Evolutionary conservation across 2,888 invertebrate species (phyloP), one percentile per base, ranked within the genome.

Genomic region (Boloria euphrosyne): DNA sequence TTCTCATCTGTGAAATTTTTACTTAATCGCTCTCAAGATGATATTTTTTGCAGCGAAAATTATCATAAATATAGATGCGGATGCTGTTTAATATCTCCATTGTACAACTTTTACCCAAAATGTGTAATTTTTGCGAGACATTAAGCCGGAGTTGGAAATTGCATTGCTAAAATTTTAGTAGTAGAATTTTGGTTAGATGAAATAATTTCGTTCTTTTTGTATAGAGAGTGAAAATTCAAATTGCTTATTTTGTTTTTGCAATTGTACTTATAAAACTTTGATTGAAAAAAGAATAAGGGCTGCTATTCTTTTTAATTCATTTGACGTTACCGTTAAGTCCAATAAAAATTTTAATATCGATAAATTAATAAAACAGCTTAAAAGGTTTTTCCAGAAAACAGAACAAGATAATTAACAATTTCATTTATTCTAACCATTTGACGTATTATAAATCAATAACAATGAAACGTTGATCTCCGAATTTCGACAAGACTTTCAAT

Each of bases 71-170:
- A 62, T 31, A 52, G 52, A 47, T 52, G 52, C 58, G 65, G 54
- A 60, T 47, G 65, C 60, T 64, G 51, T 60, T 50, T 66, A 61
- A 61, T 65, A 61, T 61, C 67, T 44, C 61, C 60, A 65, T 61
- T 61, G 67, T 62, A 47, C 61, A 65, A 68, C 50, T 68, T 68
- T 68, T 47, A 44, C 10, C 46, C 51, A 16, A 68, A 68, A 68
- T 61, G 57, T 65, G 61, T 57, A 68, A 65, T 68, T 67, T 68
- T 61, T 61, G 65, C 60, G 50, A 52, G 57, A 57, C 61, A 61
- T 68, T 68, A 65, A 68, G 46, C 55, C 55, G 59, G 49, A 61
- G 51, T 22, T 54, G 61, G 57, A 64, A 62, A 57, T 65, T 57
- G 67, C 60, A 51, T 60, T 18, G 57, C 60, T 66, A 43, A 62